Conservation (phyloP, 2,888 invertebrate genomes). For the Amiota communis region DNA sequence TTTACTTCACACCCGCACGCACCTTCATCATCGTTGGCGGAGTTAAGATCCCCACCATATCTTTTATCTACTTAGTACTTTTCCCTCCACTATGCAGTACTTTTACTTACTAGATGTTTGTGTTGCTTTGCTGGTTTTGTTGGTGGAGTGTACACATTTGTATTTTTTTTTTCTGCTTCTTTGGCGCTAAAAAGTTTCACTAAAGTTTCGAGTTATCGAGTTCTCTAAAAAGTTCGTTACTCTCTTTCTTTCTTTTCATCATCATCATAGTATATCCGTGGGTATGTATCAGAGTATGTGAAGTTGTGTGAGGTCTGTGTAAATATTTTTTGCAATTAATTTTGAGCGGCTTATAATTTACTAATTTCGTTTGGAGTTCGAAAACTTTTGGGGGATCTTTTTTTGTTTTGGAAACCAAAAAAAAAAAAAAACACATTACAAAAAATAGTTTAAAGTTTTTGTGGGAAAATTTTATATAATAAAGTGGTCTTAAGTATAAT, state of each 20-base stretch:
- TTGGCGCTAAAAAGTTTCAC: constrained; percentile 17
- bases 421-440: too few species aligned
- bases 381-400: too few species aligned
- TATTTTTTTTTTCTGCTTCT: constrained; percentile 11
- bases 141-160: neutral
- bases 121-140: constrained; percentile 48
- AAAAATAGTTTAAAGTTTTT: too few species aligned
- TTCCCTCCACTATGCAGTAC: too few species aligned
- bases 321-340: constrained; percentile 68
- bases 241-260: constrained; percentile 5
- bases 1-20: constrained; percentile 51
- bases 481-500: too few species aligned
- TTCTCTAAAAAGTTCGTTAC: constrained; percentile 40
- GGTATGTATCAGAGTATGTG: neutral
- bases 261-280: too few species aligned
- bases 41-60: neutral
- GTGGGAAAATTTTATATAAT: too few species aligned
- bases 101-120: too few species aligned
- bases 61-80: neutral
- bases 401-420: too few species aligned
- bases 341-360: constrained; percentile 67
- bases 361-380: constrained; percentile 56
- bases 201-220: neutral
- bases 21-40: neutral
- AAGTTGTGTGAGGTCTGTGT: constrained; percentile 49